Evolutionary conservation across 2,113 vertebrate species (phyloP).

Genomic region (Triplophysa siluroides): DNA sequence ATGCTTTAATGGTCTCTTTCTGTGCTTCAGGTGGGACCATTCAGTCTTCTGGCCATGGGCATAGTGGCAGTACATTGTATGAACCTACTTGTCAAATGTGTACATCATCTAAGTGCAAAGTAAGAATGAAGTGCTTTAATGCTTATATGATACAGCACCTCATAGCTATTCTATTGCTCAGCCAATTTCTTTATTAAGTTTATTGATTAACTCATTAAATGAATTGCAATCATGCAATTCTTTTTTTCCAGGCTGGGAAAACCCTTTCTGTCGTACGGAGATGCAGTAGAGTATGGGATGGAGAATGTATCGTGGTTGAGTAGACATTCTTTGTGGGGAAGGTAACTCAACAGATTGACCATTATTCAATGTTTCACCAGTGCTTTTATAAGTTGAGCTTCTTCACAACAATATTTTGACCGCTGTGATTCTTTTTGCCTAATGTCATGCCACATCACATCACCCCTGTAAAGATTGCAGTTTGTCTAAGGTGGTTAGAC

Average conservation of each 20-base stretch:
- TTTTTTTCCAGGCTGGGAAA: constrained; percentile 75
- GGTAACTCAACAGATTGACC: constrained; percentile 68
- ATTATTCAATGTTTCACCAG: neutral
- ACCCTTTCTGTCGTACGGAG: constrained; percentile 88
- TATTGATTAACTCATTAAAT: no score
- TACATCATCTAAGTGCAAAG: constrained; percentile 89
- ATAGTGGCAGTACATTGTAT: constrained; percentile 93
- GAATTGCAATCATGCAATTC: no score
- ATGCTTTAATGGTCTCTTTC: neutral
- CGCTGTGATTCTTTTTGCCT: neutral
- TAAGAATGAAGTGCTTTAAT: constrained; percentile 65
- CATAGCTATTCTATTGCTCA: no score
- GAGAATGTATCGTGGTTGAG: constrained; percentile 83
- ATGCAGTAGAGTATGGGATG: constrained; percentile 82
- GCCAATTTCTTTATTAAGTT: no score
- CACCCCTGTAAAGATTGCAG: no score
- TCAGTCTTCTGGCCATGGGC: constrained; percentile 89
- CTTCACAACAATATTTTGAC: no score
- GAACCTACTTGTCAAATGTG: constrained; percentile 89
- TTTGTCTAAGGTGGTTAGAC: no score
- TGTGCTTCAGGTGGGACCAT: constrained; percentile 82
- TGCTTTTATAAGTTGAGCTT: neutral
- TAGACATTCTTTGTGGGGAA: constrained; percentile 85
- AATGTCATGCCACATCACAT: neutral
- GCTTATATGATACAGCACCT: neutral